Conservation (phyloP, 1,140 invertebrate species). For the Macrosteles quadrilineatus region DNA sequence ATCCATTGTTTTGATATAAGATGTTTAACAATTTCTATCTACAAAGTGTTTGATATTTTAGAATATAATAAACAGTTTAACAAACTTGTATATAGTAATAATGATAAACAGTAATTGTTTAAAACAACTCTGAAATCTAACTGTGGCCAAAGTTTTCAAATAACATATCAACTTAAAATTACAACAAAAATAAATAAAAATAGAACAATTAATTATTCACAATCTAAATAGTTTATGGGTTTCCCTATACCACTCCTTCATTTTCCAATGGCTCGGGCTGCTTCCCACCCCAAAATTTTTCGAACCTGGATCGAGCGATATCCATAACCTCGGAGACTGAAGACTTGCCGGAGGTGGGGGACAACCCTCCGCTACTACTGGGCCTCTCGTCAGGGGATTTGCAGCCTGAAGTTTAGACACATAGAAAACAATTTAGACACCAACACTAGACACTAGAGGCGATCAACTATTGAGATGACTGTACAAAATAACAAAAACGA, state of each 20-base stretch:
- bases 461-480: too few species aligned
- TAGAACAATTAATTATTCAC: background rate
- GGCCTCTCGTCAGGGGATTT: constrained; percentile 39
- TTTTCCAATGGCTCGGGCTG: constrained; percentile 42
- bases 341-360: background rate
- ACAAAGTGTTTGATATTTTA: too few species aligned
- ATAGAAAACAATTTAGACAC: too few species aligned
- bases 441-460: too few species aligned
- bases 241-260: constrained; percentile 12
- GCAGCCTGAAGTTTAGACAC: constrained; percentile 44
- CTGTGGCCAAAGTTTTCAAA: background rate
- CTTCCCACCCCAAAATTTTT: constrained; percentile 76
- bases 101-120: too few species aligned
- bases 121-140: too few species aligned
- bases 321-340: constrained; percentile 75
- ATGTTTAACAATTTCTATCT: too few species aligned
- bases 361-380: constrained; percentile 24
- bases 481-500: too few species aligned
- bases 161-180: background rate
- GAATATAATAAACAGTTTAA: too few species aligned
- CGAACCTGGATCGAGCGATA: constrained; percentile 77
- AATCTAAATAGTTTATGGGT: constrained; percentile 2
- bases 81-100: too few species aligned
- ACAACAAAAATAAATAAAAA: background rate
- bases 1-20: too few species aligned